Evolutionary conservation across 1,140 invertebrate species (phyloP), one percentile per base, ranked within the genome.

Genomic region (Temnothorax nylanderi): DNA sequence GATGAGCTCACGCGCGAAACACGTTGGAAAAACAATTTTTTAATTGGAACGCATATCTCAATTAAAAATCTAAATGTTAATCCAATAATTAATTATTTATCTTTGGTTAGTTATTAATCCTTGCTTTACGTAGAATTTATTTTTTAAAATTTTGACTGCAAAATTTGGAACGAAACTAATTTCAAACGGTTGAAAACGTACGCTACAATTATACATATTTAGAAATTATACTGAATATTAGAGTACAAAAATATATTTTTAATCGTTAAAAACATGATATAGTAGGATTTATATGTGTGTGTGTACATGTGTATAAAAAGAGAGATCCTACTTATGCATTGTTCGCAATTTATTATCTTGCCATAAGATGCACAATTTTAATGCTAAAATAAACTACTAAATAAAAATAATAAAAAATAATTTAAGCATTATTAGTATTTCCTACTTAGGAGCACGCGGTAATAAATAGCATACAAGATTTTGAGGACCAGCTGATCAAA

Each of bases 1-100:
- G 2, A 18, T 16, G 34, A 5, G 34, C n/a, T 44, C 10, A n/a
- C 37, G n/a, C n/a, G 37, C 11, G 13, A 69, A 44, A 64, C 18
- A 75, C n/a, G 49, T 8, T 37, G 34, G 18, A 37, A 37, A 75
- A 75, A 37, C 56, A 75, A 75, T 75, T 21, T 56, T 75, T 75
- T 75, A 41, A 37, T 21, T 54, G 41, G 6, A 75, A 41, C 37
- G 10, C 3, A 13, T 37, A 56, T 75, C 32, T 56, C n/a, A 47
- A 72, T 72, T 51, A n/a, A 26, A 47, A 47, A 72, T 49, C 16
- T 44, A 72, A 75, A 56, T 75, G 41, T 56, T 56, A 75, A 56
- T 41, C 8, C 32, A 41, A 37, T 75, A 75, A 56, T 21, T 41
- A 37, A 69, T 0, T 47, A 21, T 26, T 26, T 26, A 26, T 26